Conservation (phyloP, 2,797 vertebrate genomes). For the Pangasius larnaudii region DNA sequence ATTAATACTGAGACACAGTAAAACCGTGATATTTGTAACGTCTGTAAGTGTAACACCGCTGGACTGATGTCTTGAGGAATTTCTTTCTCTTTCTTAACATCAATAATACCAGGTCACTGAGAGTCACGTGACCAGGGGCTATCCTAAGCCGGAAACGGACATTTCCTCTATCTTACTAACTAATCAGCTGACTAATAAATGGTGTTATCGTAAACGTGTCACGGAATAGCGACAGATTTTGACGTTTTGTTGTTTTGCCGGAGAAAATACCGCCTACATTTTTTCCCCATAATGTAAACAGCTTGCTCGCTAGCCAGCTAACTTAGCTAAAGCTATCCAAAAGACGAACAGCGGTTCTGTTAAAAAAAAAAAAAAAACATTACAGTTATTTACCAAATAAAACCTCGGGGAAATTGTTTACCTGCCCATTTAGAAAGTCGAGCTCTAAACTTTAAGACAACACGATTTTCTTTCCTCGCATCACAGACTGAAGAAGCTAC, state of each 20-base stretch:
- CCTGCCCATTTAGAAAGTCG: slow-evolving; percentile 70
- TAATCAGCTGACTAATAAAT: neutral
- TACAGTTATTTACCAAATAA: neutral
- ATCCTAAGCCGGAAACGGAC: neutral
- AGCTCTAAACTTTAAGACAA: neutral
- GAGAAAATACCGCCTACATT: neutral
- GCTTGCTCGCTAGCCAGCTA: neutral
- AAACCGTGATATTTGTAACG: neutral
- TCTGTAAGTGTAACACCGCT: neutral
- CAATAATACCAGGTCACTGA: neutral
- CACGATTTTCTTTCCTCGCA: neutral
- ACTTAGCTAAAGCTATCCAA: neutral
- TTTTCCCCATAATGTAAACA: neutral
- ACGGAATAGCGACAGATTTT: neutral
- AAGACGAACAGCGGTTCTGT: neutral
- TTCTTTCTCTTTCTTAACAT: neutral
- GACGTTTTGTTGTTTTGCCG: too few species aligned
- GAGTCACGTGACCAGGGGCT: neutral
- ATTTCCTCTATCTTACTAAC: too few species aligned
- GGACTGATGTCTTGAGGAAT: neutral
- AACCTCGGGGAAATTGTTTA: slow-evolving; percentile 50
- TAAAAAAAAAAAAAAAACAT: neutral
- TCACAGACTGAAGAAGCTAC: neutral
- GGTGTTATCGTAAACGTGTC: neutral
- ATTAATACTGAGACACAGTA: neutral